These are phyloP conservation scores for Hyperopisus bebe DNA, from an alignment of 2,113 vertebrate genomes.

Conservation along the genomic window DNA sequence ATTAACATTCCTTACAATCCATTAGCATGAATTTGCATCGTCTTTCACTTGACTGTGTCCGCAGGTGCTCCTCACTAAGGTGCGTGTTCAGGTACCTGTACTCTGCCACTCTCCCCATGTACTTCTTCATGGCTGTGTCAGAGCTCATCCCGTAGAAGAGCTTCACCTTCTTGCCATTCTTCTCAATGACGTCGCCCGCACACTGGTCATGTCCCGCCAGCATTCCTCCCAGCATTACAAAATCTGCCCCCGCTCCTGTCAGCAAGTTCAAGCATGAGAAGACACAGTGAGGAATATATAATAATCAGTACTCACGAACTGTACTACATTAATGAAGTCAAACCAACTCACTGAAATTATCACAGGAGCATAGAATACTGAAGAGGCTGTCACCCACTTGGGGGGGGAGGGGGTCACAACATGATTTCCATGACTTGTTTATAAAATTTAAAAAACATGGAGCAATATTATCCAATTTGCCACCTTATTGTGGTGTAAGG, in stretches of 20 bases:
- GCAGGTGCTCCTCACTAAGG: too few relatives aligned
- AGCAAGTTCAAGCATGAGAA: background rate
- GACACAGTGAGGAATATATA: background rate
- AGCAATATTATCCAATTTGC: background rate
- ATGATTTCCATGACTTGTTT: background rate
- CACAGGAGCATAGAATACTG: background rate
- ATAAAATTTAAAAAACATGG: background rate
- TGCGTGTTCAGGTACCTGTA: slow-evolving; percentile 69
- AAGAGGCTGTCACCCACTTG: background rate
- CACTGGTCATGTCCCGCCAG: slow-evolving; percentile 93
- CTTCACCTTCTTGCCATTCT: slow-evolving; percentile 87
- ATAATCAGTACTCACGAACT: background rate
- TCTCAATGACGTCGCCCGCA: slow-evolving; percentile 83
- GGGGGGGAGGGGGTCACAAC: background rate
- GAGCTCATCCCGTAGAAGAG: slow-evolving; percentile 99
- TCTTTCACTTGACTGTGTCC: background rate
- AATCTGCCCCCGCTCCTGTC: slow-evolving; percentile 89
- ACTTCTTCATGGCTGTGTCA: slow-evolving; percentile 95
- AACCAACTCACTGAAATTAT: background rate
- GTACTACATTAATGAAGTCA: background rate
- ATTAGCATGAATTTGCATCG: background rate
- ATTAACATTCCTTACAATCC: background rate
- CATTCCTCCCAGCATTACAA: slow-evolving; percentile 99
- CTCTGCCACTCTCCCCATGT: slow-evolving; percentile 84
- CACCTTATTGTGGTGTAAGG: background rate